Percentiles rank a stretch among this genome's conserved stretches.
These are phyloP conservation scores for Caenorhabditis remanei DNA, from an alignment of 1,140 invertebrate species.

Conservation along the genomic window DNA sequence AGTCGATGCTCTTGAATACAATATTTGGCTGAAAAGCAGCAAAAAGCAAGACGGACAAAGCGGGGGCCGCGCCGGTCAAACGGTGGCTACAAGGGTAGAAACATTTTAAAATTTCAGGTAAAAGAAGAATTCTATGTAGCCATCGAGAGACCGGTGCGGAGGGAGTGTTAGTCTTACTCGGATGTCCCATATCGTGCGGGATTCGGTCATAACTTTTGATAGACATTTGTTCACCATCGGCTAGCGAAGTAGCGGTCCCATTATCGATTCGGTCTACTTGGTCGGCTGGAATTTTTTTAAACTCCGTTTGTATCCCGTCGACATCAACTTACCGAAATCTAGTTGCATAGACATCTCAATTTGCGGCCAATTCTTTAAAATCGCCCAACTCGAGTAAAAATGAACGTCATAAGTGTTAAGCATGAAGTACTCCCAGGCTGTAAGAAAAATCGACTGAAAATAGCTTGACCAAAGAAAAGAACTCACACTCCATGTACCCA, in stretches of 20 bases:
- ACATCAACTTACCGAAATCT: conserved; percentile 80
- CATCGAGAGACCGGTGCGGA: neutral
- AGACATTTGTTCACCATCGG: conserved; percentile 24
- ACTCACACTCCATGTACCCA: conserved; percentile 80
- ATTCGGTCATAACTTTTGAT: conserved; percentile 80
- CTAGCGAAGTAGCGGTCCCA: neutral
- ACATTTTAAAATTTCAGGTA: no score
- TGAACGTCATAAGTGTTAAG: conserved; percentile 96
- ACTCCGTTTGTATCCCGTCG: neutral
- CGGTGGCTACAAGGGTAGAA: neutral
- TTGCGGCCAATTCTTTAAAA: conserved; percentile 90
- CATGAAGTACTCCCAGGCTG: conserved; percentile 95
- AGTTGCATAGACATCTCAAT: conserved; percentile 88
- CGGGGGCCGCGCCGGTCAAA: neutral
- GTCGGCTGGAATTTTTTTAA: conserved; percentile 59
- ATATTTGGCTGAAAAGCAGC: neutral
- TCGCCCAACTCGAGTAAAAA: conserved; percentile 92
- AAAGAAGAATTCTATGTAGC: no score
- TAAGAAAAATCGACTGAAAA: no score
- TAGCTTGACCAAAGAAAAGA: no score
- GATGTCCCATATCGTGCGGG: conserved; percentile 93
- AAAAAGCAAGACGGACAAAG: conserved; percentile 20
- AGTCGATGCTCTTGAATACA: conserved; percentile 61
- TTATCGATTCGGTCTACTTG: conserved; percentile 63
- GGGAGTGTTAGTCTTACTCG: conserved; percentile 81